phyloP scores from a whole-genome alignment of 2,888 invertebrate genomes.

The Ochropleura leucogaster region DNA sequence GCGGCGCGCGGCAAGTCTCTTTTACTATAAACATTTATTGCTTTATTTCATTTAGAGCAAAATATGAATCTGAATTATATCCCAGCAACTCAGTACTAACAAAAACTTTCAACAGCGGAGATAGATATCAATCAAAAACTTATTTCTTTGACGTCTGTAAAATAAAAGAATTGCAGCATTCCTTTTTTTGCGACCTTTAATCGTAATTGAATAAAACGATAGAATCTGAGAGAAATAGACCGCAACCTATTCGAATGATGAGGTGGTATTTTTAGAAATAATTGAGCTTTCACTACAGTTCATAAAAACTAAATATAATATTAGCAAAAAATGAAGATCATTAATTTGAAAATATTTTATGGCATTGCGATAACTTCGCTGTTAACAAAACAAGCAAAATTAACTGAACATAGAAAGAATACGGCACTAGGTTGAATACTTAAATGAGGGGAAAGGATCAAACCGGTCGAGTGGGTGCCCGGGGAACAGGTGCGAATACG shows the following conservation, averaged over 20 bases:
- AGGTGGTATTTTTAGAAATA: conserved; percentile 33
- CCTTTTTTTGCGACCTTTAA: conserved; percentile 24
- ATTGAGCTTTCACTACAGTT: conserved; percentile 30
- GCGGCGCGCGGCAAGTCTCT: conserved; percentile 73
- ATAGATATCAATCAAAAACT: conserved; percentile 58
- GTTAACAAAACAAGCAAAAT: not conserved
- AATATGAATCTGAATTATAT: conserved; percentile 76
- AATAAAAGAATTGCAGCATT: conserved; percentile 35
- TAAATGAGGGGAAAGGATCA: conserved; percentile 60
- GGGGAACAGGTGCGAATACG: conserved; percentile 77
- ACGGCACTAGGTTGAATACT: conserved; percentile 52
- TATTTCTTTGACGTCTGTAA: conserved; percentile 42
- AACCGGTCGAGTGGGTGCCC: conserved; percentile 73
- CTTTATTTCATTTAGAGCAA: conserved; percentile 82
- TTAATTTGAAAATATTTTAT: conserved; percentile 20
- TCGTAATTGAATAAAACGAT: conserved; percentile 57
- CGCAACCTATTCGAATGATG: conserved; percentile 39
- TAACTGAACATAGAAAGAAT: conserved; percentile 26
- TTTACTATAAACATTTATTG: conserved; percentile 81
- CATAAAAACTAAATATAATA: conserved; percentile 2
- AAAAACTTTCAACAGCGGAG: conserved; percentile 42
- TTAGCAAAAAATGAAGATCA: conserved; percentile 1
- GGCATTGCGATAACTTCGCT: not conserved
- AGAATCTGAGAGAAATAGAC: conserved; percentile 47
- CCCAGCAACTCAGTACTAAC: conserved; percentile 57